Evolutionary conservation across 2,888 invertebrate species (phyloP), one percentile per base, ranked within the genome.

Genomic region (Drosophila flavopinicola): DNA sequence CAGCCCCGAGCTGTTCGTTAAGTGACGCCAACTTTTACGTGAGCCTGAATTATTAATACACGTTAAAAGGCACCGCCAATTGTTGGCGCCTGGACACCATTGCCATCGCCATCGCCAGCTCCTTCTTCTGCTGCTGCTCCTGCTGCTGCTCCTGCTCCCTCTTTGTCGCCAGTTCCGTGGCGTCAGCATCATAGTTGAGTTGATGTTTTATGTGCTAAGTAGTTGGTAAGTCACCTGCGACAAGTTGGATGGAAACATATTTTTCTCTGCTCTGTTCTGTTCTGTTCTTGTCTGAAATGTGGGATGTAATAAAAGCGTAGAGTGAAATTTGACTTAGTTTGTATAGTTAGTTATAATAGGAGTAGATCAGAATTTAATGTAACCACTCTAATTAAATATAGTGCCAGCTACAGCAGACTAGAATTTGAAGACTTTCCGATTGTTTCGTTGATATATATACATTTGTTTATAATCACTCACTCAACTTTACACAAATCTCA

Each of bases 161-260:
- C 48, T 27, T 20, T 4, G 2, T 20, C 2, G 20, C 20, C 20
- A 20, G 20, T 20, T 20, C 2, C 4, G 20, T 51, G 39, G 33
- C 45, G 56, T 52, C 37, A 56, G 66, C 56, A 53, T 68, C 85
- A 68, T 80, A 78, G 80, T 73, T 66, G 84, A 67, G 57, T 75
- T 75, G 74, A 85, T 84, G 78, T 82, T 84, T 76, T 78, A 84
- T 75, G 76, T 75, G 82, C 68, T 87, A 83, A 87, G 83, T 79
- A 79, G 88, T 79, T 87, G 80, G 75, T 87, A 88, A 88, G 87
- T 88, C 88, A 88, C 82, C 86, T 88, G 89, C 84, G 88, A 88
- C 89, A 89, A 75, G 76, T 86, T 83, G 73, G 66, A 67, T 75
- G 68, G 67, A 79, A 85, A 73, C 80, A 83, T 78, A 80, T 61